A percentile compares a stretch with the other conserved stretches of the same genome.
Conservation (phyloP, 2,113 vertebrate genomes). For the Callaeas wilsoni region DNA sequence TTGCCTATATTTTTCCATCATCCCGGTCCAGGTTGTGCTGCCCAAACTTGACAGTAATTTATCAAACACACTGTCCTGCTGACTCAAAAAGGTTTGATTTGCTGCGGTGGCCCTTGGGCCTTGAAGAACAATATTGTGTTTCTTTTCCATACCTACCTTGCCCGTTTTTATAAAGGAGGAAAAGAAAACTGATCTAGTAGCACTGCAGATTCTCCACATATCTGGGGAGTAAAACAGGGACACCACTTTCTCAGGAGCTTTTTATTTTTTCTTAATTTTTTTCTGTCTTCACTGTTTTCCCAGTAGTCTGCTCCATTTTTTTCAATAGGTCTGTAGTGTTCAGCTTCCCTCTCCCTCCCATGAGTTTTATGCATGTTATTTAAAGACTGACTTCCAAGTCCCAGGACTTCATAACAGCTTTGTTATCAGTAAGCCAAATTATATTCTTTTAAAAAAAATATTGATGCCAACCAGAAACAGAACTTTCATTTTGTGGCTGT, state of each 20-base stretch:
- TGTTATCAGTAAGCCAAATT: background rate
- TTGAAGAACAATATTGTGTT: background rate
- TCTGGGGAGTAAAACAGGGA: background rate
- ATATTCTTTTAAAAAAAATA: background rate
- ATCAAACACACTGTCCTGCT: background rate
- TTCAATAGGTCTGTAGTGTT: background rate
- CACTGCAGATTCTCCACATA: background rate
- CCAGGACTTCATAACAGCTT: background rate
- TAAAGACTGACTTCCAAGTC: background rate
- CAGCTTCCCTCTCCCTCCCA: background rate
- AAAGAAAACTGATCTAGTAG: background rate
- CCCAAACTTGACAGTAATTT: background rate
- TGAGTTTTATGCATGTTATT: background rate
- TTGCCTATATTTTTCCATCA: background rate
- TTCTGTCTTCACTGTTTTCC: background rate
- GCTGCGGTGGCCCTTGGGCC: background rate
- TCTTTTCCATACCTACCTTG: background rate
- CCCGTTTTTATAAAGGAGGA: background rate
- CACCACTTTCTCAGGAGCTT: background rate
- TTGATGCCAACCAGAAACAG: background rate
- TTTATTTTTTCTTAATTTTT: background rate
- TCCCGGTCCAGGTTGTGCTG: background rate
- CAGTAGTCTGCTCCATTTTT: background rate
- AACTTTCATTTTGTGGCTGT: background rate
- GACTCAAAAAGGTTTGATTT: background rate